Conservation (phyloP, 2,797 vertebrate species). For the Okamejei kenojei region DNA sequence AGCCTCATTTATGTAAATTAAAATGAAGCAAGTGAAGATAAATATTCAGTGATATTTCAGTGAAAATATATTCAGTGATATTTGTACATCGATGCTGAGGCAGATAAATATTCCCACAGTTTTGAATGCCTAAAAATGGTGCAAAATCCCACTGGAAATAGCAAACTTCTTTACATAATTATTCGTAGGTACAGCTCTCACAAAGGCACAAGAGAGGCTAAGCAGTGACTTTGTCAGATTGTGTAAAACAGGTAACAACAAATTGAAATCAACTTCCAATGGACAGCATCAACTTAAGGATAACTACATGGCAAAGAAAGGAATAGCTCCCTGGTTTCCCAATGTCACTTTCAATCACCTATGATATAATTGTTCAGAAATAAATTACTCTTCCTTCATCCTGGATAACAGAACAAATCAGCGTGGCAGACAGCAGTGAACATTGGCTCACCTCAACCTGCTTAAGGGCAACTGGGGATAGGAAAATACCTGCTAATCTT, state of each 20-base stretch:
- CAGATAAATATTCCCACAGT: not conserved
- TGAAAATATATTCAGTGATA: not conserved
- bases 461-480: no score
- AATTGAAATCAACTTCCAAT: not conserved
- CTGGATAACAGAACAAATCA: no score
- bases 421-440: no score
- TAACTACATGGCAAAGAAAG: not conserved
- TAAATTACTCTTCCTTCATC: no score
- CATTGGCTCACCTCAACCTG: no score
- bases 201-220: not conserved
- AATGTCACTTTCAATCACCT: not conserved
- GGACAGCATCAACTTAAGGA: not conserved
- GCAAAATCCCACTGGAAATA: not conserved
- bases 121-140: not conserved
- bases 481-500: no score
- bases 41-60: not conserved
- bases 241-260: not conserved
- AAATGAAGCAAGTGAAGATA: not conserved
- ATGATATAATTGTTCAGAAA: no score
- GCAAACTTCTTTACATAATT: not conserved
- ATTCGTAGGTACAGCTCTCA: not conserved
- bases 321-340: not conserved
- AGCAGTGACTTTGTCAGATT: not conserved
- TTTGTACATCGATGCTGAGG: not conserved
- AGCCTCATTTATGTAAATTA: not conserved